Conservation (phyloP, 1,140 invertebrate genomes). For the Hyles euphorbiae region DNA sequence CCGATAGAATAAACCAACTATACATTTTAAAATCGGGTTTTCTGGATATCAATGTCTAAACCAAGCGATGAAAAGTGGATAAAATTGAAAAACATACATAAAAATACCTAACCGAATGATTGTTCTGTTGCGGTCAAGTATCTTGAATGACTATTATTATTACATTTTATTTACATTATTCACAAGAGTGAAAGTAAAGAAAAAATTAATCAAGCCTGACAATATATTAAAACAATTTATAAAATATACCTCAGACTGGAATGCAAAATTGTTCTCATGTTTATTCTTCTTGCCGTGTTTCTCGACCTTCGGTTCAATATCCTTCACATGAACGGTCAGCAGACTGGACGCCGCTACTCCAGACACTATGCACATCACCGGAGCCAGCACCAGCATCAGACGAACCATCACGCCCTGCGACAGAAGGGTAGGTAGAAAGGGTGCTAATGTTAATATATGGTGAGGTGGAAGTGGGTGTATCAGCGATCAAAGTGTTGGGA, state of each 20-base stretch:
- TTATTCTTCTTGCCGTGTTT: conserved; percentile 82
- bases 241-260: conserved; percentile 86
- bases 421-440: not conserved
- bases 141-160: no score
- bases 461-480: conserved; percentile 15
- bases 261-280: conserved; percentile 88
- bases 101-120: no score
- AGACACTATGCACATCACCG: conserved; percentile 97
- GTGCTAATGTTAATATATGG: conserved; percentile 8
- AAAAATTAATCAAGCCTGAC: no score
- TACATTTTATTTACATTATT: no score
- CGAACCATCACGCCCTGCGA: conserved; percentile 97
- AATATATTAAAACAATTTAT: no score
- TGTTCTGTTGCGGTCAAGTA: no score
- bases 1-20: no score
- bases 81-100: no score
- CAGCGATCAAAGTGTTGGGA: conserved; percentile 69
- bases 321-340: conserved; percentile 93
- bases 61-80: no score
- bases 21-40: no score
- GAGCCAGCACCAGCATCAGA: conserved; percentile 97
- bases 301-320: conserved; percentile 78
- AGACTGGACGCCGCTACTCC: conserved; percentile 95
- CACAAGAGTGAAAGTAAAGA: no score
- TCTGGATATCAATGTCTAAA: no score